phyloP scores from a whole-genome alignment of 2,113 vertebrate species.

The Oncorhynchus masou region DNA sequence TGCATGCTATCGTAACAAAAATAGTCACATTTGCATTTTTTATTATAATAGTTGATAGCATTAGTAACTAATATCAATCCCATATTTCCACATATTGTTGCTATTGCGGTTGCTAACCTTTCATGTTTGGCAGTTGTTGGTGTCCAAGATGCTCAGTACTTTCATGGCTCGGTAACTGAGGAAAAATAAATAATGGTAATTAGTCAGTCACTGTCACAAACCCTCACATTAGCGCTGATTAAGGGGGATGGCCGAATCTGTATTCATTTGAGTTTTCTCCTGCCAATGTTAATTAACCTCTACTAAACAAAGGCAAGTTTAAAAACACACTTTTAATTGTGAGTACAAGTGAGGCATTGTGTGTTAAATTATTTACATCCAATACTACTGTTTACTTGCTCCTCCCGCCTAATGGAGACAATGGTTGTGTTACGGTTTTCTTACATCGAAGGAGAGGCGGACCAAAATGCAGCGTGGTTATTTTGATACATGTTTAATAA shows the following conservation, averaged over 20 bases:
- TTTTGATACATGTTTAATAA: no score
- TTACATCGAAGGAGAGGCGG: no score
- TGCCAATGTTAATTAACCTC: conserved; percentile 33
- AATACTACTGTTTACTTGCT: not conserved
- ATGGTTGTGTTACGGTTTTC: no score
- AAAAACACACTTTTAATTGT: conserved; percentile 24
- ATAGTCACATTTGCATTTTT: no score
- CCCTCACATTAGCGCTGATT: conserved; percentile 12
- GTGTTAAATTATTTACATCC: not conserved
- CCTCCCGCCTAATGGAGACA: no score
- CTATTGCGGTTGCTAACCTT: not conserved
- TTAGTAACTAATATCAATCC: no score
- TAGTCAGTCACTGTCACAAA: conserved; percentile 41
- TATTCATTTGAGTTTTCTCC: conserved; percentile 25
- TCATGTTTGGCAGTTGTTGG: not conserved
- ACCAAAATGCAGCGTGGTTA: no score
- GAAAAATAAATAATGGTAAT: conserved; percentile 12
- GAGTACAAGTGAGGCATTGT: not conserved
- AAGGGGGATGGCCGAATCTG: conserved; percentile 24
- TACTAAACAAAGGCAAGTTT: conserved; percentile 23
- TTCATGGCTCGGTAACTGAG: not conserved
- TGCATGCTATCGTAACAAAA: no score
- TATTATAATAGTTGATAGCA: no score
- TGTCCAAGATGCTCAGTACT: not conserved
- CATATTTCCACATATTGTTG: no score